phyloP scores from a whole-genome alignment of 2,888 invertebrate genomes.

The Uloborus plumipes region DNA sequence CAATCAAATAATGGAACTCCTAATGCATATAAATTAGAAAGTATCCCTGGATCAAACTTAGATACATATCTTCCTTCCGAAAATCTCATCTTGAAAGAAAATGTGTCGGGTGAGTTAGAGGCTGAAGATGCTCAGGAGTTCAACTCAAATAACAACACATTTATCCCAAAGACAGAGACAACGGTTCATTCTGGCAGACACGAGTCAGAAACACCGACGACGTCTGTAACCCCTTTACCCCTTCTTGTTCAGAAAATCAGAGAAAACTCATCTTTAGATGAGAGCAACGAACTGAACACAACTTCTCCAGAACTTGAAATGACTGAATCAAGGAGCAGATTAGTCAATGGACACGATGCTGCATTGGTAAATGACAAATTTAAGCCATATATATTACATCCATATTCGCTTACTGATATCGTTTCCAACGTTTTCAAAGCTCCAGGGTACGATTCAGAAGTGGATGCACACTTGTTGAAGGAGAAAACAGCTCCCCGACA shows the following conservation, averaged over 20 bases:
- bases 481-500: background rate
- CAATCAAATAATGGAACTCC: too few species aligned
- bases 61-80: too few species aligned
- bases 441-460: conserved; percentile 52
- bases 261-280: background rate
- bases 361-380: background rate
- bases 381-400: background rate
- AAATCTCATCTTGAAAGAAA: too few species aligned
- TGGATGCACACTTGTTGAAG: conserved; percentile 7
- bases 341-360: background rate
- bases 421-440: conserved; percentile 53
- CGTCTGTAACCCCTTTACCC: background rate
- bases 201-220: background rate
- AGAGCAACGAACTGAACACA: background rate
- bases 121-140: too few species aligned
- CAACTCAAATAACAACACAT: too few species aligned
- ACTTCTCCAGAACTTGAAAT: background rate
- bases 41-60: too few species aligned
- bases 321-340: too few species aligned
- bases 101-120: too few species aligned
- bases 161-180: too few species aligned
- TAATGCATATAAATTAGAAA: too few species aligned
- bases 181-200: background rate
- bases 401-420: conserved; percentile 27
- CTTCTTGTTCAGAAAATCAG: background rate